Conservation (phyloP, 2,888 invertebrate species). For the Noctua pronuba region DNA sequence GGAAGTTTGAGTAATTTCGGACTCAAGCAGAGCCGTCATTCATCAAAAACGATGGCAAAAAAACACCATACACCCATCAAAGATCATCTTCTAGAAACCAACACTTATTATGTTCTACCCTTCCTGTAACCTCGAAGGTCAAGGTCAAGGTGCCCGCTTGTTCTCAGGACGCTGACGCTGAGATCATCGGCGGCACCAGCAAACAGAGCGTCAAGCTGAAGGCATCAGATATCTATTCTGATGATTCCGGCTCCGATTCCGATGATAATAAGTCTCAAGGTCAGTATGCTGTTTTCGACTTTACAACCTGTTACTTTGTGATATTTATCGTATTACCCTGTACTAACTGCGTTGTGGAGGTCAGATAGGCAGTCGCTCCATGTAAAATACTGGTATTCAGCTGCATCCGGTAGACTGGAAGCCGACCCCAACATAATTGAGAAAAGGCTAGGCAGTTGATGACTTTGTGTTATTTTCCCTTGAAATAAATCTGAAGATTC, state of each 20-base stretch:
- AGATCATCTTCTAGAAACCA: constrained; percentile 16
- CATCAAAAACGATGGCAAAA: not conserved
- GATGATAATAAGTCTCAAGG: constrained; percentile 91
- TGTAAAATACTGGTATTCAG: too few relatives aligned
- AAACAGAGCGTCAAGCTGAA: constrained; percentile 94
- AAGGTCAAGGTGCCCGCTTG: constrained; percentile 56
- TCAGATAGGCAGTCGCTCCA: too few relatives aligned
- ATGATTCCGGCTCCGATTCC: constrained; percentile 94
- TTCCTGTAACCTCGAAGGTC: constrained; percentile 53
- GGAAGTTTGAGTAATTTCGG: not conserved
- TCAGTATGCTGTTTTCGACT: constrained; percentile 43
- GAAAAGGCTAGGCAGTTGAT: too few relatives aligned
- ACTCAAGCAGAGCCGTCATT: not conserved
- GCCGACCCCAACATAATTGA: too few relatives aligned
- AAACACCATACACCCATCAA: not conserved
- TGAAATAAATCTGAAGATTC: not conserved
- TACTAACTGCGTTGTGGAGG: too few relatives aligned
- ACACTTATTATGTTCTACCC: constrained; percentile 36
- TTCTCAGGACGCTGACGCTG: constrained; percentile 84
- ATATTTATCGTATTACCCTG: too few relatives aligned
- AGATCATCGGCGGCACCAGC: constrained; percentile 88
- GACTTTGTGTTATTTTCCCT: not conserved
- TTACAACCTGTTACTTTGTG: not conserved
- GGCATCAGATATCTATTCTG: constrained; percentile 98
- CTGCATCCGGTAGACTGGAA: too few relatives aligned